These are phyloP conservation scores for Pharmacophagus antenor DNA, from an alignment of 2,888 invertebrate genomes.

Conservation along the genomic window DNA sequence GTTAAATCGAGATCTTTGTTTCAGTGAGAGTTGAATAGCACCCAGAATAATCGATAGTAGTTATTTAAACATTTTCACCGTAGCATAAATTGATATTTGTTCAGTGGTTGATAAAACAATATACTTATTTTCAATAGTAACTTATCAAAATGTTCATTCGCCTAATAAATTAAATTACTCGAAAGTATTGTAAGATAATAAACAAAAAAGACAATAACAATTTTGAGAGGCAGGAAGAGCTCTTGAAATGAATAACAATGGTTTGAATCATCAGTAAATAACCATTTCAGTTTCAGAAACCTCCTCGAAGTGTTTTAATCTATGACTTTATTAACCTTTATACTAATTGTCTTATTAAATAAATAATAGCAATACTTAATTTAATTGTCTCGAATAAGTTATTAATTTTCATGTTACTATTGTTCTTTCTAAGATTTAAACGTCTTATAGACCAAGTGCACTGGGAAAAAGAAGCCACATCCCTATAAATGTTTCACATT, in stretches of 20 bases:
- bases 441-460: no score
- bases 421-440: no score
- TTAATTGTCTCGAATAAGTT: no score
- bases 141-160: neutral
- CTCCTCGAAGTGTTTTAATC: neutral
- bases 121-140: no score
- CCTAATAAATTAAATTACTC: neutral
- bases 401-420: no score
- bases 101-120: no score
- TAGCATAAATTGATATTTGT: no score
- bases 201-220: neutral
- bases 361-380: no score
- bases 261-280: neutral
- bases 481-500: no score
- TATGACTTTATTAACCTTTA: neutral
- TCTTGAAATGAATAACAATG: neutral
- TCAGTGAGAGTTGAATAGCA: neutral
- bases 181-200: neutral
- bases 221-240: neutral
- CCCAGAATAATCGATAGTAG: neutral
- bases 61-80: neutral
- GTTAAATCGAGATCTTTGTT: constrained; percentile 14
- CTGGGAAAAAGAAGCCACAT: no score
- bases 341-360: neutral
- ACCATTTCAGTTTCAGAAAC: neutral